These are phyloP conservation scores for Xyrauchen texanus DNA, from an alignment of 2,113 vertebrate genomes.

Conservation along the genomic window DNA sequence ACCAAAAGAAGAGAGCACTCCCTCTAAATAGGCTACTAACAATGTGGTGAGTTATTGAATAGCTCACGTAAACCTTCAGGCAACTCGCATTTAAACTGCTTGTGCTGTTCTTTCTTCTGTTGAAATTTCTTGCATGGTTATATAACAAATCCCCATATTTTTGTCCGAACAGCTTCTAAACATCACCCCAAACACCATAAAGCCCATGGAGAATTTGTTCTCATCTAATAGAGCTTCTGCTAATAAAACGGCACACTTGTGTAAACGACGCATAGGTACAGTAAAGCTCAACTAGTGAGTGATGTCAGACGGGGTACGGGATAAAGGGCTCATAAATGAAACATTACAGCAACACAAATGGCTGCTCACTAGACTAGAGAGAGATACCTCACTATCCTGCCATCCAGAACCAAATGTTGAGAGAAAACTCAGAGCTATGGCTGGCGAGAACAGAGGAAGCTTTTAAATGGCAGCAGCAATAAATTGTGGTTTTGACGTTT, in stretches of 20 bases:
- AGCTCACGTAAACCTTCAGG: slow-evolving; percentile 33
- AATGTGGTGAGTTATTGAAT: slow-evolving; percentile 23
- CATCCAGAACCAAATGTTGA: slow-evolving; percentile 15
- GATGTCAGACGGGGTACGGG: slow-evolving; percentile 55
- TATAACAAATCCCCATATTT: slow-evolving; percentile 7
- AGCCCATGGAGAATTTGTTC: slow-evolving; percentile 35
- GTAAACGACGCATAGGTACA: slow-evolving; percentile 56
- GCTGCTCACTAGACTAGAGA: slow-evolving; percentile 35
- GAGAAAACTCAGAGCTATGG: background rate
- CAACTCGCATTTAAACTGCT: slow-evolving; percentile 10
- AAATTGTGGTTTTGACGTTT: slow-evolving; percentile 36
- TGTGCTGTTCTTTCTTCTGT: background rate
- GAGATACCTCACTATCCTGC: slow-evolving; percentile 26
- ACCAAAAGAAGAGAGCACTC: slow-evolving; percentile 4
- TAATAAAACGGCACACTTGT: slow-evolving; percentile 56
- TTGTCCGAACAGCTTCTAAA: background rate
- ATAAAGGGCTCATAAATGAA: slow-evolving; percentile 55
- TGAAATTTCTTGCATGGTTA: slow-evolving; percentile 6
- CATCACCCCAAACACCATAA: background rate
- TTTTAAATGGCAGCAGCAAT: slow-evolving; percentile 16
- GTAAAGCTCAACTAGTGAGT: slow-evolving; percentile 58
- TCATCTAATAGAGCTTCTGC: slow-evolving; percentile 41
- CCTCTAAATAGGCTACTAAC: slow-evolving; percentile 20
- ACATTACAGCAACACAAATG: slow-evolving; percentile 48
- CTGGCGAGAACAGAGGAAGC: slow-evolving; percentile 24